Conservation (phyloP, 2,113 vertebrate genomes). For the Nothoprocta perdicaria region DNA sequence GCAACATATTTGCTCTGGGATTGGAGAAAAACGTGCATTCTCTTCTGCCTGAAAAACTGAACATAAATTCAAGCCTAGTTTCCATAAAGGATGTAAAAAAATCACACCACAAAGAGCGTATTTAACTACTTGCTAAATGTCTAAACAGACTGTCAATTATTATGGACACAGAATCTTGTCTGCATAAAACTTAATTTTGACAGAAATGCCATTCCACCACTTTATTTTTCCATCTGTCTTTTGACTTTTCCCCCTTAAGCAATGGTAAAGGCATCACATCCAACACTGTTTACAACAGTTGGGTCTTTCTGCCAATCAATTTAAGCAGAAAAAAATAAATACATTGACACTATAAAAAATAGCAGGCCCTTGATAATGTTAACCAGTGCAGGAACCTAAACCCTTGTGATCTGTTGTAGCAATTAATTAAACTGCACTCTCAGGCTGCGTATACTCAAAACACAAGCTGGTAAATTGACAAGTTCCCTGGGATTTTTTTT, state of each 20-base stretch:
- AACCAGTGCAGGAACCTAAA: neutral
- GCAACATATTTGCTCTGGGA: neutral
- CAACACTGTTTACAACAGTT: neutral
- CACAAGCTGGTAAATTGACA: neutral
- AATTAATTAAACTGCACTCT: neutral
- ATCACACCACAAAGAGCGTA: neutral
- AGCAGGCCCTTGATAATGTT: neutral
- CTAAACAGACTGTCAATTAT: conserved; percentile 12
- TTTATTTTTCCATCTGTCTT: conserved; percentile 56
- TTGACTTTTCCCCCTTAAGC: neutral
- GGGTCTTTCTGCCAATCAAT: neutral
- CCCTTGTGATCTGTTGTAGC: neutral
- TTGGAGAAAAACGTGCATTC: neutral
- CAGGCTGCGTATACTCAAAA: neutral
- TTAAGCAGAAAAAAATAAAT: neutral
- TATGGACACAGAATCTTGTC: neutral
- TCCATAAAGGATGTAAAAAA: neutral
- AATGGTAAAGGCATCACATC: neutral
- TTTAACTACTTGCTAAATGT: neutral
- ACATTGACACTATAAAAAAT: neutral
- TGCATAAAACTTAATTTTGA: conserved; percentile 27
- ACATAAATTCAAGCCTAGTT: neutral
- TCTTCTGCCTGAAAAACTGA: neutral
- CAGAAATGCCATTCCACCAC: neutral
- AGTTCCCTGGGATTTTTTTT: neutral